Conservation (phyloP, 2,113 vertebrate genomes). For the Pluvialis apricaria region DNA sequence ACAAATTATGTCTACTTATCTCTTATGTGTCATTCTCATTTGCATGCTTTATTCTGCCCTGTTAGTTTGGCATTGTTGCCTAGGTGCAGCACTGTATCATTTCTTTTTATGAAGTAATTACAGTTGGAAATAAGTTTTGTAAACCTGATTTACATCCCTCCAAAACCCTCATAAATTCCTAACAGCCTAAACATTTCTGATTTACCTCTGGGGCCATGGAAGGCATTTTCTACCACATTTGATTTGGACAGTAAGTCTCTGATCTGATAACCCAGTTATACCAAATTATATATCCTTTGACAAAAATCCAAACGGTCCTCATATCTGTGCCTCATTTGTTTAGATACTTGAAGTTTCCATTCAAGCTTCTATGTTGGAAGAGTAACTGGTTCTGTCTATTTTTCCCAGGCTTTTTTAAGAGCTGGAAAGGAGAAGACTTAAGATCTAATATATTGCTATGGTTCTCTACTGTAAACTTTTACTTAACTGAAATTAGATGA, state of each 20-base stretch:
- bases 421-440: background rate
- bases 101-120: background rate
- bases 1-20: constrained; percentile 53
- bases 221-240: background rate
- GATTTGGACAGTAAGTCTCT: background rate
- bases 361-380: background rate
- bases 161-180: background rate
- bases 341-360: background rate
- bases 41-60: background rate
- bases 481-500: background rate
- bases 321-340: background rate
- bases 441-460: background rate
- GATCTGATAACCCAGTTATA: background rate
- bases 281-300: background rate
- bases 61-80: background rate
- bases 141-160: constrained; percentile 9
- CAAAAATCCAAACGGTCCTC: background rate
- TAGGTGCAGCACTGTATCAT: background rate
- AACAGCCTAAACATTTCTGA: background rate
- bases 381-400: background rate
- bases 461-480: background rate
- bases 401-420: background rate
- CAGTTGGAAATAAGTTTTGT: background rate
- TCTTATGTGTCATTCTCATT: background rate
- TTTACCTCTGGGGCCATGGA: background rate